These are phyloP conservation scores for Galago senegalensis DNA, from an alignment of 2,797 vertebrate genomes.

Conservation along the genomic window DNA sequence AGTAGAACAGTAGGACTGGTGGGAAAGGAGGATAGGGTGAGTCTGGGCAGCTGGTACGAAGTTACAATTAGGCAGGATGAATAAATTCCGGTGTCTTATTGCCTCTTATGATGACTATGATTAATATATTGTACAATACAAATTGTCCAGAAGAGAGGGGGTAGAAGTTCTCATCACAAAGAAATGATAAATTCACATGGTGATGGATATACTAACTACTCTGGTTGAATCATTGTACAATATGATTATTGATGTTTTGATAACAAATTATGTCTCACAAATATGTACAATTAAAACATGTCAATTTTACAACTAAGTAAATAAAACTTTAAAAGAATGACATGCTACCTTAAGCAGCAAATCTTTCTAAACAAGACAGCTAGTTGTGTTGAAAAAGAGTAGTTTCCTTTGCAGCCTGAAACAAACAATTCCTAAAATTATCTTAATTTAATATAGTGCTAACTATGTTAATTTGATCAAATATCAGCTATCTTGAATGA, in stretches of 20 bases:
- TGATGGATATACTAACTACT: not conserved
- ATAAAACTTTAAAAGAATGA: not conserved
- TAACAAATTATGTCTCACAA: not conserved
- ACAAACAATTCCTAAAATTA: slow-evolving; percentile 8
- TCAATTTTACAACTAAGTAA: not conserved
- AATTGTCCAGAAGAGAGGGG: not conserved
- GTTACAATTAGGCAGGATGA: not conserved
- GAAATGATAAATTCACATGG: not conserved
- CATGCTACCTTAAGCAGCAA: not conserved
- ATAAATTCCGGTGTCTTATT: not conserved
- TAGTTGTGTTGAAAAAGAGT: not conserved
- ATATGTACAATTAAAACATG: not conserved
- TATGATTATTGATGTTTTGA: not conserved
- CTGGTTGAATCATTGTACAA: not conserved
- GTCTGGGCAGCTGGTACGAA: not conserved
- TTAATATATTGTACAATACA: not conserved
- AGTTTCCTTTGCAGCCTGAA: not conserved
- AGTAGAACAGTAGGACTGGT: not conserved
- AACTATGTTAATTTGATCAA: not conserved
- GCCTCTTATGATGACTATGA: too few relatives aligned
- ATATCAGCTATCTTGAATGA: not conserved
- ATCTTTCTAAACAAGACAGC: not conserved
- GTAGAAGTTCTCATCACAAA: not conserved
- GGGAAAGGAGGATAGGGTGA: not conserved
- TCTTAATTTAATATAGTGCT: not conserved